phyloP scores from a whole-genome alignment of 1,140 invertebrate genomes.

The Bombus consobrinus region DNA sequence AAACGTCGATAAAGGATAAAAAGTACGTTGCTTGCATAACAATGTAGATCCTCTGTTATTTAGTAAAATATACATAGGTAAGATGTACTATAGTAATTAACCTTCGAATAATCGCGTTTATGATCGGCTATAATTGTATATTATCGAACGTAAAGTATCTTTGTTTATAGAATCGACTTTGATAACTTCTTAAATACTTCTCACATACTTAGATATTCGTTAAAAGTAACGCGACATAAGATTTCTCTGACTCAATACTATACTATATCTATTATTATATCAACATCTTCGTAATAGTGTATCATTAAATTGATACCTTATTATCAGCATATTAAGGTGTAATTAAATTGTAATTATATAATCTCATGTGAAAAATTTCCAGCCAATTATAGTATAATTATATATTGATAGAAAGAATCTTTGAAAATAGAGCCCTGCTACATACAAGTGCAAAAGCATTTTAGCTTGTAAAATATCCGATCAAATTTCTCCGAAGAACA shows the following conservation, averaged over 20 bases:
- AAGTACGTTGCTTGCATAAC: background rate
- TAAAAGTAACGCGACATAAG: background rate
- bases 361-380: background rate
- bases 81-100: background rate
- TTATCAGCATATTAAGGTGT: background rate
- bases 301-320: background rate
- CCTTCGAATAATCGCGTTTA: background rate
- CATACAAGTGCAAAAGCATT: background rate
- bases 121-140: background rate
- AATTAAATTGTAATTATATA: background rate
- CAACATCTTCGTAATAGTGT: background rate
- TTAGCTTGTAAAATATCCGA: background rate
- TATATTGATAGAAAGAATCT: background rate
- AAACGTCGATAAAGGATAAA: conserved; percentile 9
- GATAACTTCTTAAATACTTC: background rate
- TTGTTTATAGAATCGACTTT: background rate
- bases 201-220: background rate
- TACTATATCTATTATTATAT: background rate
- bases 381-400: background rate
- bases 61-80: background rate
- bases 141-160: background rate
- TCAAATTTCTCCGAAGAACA: background rate
- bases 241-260: background rate
- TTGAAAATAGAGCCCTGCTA: background rate
- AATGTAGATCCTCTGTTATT: background rate